These are phyloP conservation scores for Petrocephalus sullivani DNA, from an alignment of 2,797 vertebrate species.

Conservation along the genomic window DNA sequence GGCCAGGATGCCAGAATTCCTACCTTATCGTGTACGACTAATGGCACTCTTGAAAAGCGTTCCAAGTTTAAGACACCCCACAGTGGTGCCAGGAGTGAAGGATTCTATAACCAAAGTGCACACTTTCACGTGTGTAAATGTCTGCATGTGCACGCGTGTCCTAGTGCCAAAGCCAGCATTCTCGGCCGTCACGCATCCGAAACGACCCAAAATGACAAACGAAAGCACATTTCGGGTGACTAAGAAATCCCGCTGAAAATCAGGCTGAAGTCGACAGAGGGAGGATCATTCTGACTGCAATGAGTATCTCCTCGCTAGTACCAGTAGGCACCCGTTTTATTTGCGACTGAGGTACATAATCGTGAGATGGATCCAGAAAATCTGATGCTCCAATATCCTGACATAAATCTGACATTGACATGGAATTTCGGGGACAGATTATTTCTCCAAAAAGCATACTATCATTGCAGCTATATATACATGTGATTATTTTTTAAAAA, in stretches of 20 bases:
- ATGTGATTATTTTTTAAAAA: slow-evolving; percentile 13
- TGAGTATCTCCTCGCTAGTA: slow-evolving; percentile 14
- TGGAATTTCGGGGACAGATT: slow-evolving; percentile 31
- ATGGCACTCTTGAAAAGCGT: not conserved
- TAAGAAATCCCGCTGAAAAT: slow-evolving; percentile 24
- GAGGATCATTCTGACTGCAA: slow-evolving; percentile 8
- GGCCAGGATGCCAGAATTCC: not conserved
- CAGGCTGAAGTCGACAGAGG: not conserved
- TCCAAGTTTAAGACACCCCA: not conserved
- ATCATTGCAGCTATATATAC: not conserved
- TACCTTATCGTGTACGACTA: not conserved
- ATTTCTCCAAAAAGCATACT: slow-evolving; percentile 25
- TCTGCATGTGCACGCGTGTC: slow-evolving; percentile 43
- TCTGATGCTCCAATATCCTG: slow-evolving; percentile 36
- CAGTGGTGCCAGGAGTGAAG: not conserved
- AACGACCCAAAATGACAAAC: slow-evolving; percentile 5
- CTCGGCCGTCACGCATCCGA: not conserved
- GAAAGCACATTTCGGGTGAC: not conserved
- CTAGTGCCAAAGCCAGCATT: slow-evolving; percentile 50
- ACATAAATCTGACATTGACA: slow-evolving; percentile 33
- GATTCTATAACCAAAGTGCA: not conserved
- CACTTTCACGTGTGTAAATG: not conserved
- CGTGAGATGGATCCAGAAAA: slow-evolving; percentile 36
- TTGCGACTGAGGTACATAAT: not conserved
- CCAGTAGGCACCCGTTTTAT: not conserved